Evolutionary conservation across 2,888 invertebrate species (phyloP), one percentile per base, ranked within the genome.

Genomic region (Epinotia ramella): DNA sequence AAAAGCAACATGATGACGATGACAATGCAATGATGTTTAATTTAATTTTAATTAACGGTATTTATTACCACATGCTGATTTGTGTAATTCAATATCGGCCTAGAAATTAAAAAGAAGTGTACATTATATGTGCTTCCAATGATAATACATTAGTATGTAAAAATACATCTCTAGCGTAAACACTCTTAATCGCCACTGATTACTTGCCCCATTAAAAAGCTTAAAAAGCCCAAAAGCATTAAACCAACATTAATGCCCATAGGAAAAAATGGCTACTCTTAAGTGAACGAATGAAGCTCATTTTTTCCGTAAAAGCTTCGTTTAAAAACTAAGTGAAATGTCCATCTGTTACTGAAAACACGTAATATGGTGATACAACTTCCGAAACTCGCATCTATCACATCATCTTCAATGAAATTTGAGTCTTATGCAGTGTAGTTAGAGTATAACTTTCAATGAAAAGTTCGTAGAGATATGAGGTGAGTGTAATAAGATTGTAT

Each of bases 251-350:
- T 66, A 75, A 72, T 67, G 68, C 78, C 53, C 60, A 73, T 73
- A 77, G 76, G 75, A 71, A 87, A 88, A 89, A 86, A 88, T 82
- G 84, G 81, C 79, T 82, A 72, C 88, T 84, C 85, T 87, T 91
- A 91, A 89, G 89, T 88, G 91, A 85, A 83, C 85, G 87, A 88
- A 85, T 84, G 87, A 86, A 83, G 86, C 87, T 89, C 88, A 89
- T 89, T 90, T 92, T 89, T 89, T 87, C 85, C 82, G 86, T 90
- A 88, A 91, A 90, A 90, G 89, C 88, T 80, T 85, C 89, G 85
- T 88, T 89, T 89, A 88, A 86, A 90, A 86, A 84, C 84, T 90
- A 88, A 88, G 88, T 87, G 87, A 89, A 82, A 86, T 84, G 89
- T 90, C 87, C 91, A 90, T 87, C 84, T 75, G 77, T 82, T 83